Evolutionary conservation across 2,797 vertebrate genomes (phyloP).

Genomic region (Gymnothorax reevesii): DNA sequence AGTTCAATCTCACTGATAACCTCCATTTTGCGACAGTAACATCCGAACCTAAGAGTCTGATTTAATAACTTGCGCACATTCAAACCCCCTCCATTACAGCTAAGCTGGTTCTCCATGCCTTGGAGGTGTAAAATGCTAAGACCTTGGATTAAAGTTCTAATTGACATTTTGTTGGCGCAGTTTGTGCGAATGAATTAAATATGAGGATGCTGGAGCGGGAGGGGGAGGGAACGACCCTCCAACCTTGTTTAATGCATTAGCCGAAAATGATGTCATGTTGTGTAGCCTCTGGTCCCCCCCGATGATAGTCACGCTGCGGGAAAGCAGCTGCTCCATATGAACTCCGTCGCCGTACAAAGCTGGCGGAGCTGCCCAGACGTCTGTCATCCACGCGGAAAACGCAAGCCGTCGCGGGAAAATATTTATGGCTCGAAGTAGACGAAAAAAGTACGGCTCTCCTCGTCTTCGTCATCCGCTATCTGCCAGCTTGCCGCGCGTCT

Average conservation of each 20-base stretch:
- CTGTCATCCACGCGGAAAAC: background rate
- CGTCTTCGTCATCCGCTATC: background rate
- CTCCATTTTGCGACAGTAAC: background rate
- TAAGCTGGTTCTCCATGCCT: background rate
- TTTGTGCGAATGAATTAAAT: background rate
- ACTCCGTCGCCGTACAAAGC: background rate
- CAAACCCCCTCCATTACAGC: background rate
- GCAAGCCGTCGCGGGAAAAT: background rate
- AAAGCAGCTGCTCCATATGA: background rate
- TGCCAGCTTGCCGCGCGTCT: background rate
- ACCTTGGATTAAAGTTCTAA: background rate
- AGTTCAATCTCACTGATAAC: background rate
- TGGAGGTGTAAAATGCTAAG: background rate
- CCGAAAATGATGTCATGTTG: conserved; percentile 8
- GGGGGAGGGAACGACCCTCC: background rate
- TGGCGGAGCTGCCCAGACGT: background rate
- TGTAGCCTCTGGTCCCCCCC: background rate
- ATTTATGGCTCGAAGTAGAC: background rate
- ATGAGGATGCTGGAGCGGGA: background rate
- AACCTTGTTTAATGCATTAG: conserved; percentile 13
- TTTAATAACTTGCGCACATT: background rate
- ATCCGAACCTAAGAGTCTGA: background rate
- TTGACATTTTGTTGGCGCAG: background rate
- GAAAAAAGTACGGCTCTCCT: background rate
- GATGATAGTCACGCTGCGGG: background rate